phyloP scores from a whole-genome alignment of 1,140 invertebrate species.

The Ruditapes philippinarum region DNA sequence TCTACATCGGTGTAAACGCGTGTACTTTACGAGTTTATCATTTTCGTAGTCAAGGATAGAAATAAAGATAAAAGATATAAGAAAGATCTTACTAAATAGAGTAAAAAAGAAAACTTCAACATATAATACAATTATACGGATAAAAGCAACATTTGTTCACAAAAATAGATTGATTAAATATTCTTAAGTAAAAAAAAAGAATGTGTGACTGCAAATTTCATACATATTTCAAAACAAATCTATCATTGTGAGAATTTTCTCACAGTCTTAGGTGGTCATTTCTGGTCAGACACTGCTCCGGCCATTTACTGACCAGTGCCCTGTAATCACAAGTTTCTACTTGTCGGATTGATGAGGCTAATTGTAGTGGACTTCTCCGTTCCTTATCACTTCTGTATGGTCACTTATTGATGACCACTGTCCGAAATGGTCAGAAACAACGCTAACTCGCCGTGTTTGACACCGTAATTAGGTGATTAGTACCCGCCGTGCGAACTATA shows the following conservation, averaged over 20 bases:
- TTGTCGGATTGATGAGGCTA: slow-evolving; percentile 45
- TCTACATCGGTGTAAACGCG: too few relatives aligned
- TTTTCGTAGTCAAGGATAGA: too few relatives aligned
- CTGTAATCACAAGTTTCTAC: slow-evolving; percentile 61
- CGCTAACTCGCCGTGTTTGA: slow-evolving; percentile 53
- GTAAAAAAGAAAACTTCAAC: too few relatives aligned
- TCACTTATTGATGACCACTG: slow-evolving; percentile 64
- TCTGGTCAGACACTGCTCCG: neutral
- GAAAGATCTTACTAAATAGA: too few relatives aligned
- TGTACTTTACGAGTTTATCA: too few relatives aligned
- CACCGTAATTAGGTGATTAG: slow-evolving; percentile 68
- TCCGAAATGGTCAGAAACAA: slow-evolving; percentile 66
- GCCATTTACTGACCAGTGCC: slow-evolving; percentile 32
- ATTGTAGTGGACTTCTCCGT: slow-evolving; percentile 51
- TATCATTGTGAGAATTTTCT: neutral
- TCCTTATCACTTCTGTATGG: slow-evolving; percentile 56
- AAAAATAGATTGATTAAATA: too few relatives aligned
- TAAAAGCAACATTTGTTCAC: too few relatives aligned
- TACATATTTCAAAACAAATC: too few relatives aligned
- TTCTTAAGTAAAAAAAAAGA: too few relatives aligned
- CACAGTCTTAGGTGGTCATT: slow-evolving; percentile 45
- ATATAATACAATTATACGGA: too few relatives aligned
- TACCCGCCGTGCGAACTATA: neutral
- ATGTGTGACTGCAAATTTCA: too few relatives aligned
- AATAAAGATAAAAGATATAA: too few relatives aligned